Evolutionary conservation across 2,797 vertebrate species (phyloP), one percentile per base, ranked within the genome.

Genomic region (Chaetophractus vellerosus): DNA sequence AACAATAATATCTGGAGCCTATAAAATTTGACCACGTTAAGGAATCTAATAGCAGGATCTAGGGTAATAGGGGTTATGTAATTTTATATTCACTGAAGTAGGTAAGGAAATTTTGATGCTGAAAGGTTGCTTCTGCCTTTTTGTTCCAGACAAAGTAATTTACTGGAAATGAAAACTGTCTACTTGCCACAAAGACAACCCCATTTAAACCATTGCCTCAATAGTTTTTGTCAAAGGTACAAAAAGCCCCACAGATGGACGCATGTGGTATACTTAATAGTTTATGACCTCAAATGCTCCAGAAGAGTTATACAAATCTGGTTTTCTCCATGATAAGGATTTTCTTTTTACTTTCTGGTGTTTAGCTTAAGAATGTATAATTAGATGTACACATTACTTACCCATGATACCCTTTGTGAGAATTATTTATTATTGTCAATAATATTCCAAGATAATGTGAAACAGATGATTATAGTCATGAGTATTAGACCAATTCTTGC

Each of bases 311-410:
- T 15, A 75, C 23, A 59, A 79, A 86, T 45, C 48, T 96, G 1
- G 0, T 66, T 90, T 85, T n/a, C n/a, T 85, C 64, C 36, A 76
- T 90, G 38, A 31, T 71, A 79, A n/a, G 11, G 10, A 31, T 84
- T 95, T 61, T 61, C 9, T 59, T 50, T 72, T 95, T 81, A 93
- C 10, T 80, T 83, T 69, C 26, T 59, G 6, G 15, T 64, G 26
- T 84, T 75, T 88, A 87, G 52, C 19, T 92, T 84, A 55, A n/a
- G 45, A 75, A 26, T 69, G 36, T 72, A 92, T 92, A 90, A 69
- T 63, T 80, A 63, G 31, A 84, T 48, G 15, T 36, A 87, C 6
- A 2, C 21, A 71, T 79, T 80, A 11, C n/a, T 91, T 88, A 83
- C 7, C 12, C 69, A 28, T 24, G 16, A 96, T 2, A 5, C 16